These are phyloP conservation scores for Cerastis rubricosa DNA, from an alignment of 2,888 invertebrate genomes.

Conservation along the genomic window DNA sequence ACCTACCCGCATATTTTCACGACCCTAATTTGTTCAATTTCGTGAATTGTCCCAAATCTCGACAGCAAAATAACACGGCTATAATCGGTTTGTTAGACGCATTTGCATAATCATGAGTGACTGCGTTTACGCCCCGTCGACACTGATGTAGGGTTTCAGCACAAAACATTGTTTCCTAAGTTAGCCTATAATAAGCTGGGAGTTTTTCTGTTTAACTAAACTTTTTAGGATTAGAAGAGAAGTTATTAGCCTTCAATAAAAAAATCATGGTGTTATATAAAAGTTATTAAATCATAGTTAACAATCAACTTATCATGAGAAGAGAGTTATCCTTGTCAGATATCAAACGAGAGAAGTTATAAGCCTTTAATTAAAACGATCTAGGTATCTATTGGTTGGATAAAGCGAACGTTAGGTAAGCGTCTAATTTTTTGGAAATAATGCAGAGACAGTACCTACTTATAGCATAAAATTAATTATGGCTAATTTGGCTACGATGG, in stretches of 20 bases:
- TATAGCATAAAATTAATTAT: too few relatives aligned
- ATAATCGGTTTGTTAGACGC: constrained; percentile 50
- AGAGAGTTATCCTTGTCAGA: not conserved
- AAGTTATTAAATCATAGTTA: not conserved
- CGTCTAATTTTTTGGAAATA: not conserved
- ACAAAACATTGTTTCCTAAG: constrained; percentile 14
- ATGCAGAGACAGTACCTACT: not conserved
- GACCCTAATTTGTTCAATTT: constrained; percentile 21
- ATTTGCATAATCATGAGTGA: constrained; percentile 53
- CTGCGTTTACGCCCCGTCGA: constrained; percentile 21
- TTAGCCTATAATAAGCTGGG: not conserved
- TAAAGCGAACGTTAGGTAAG: not conserved
- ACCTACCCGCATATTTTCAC: constrained; percentile 1
- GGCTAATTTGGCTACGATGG: not conserved
- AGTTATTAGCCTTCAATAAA: not conserved
- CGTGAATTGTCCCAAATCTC: constrained; percentile 12
- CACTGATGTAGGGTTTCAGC: constrained; percentile 1
- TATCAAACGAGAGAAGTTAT: not conserved
- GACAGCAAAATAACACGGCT: constrained; percentile 34
- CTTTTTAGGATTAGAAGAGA: not conserved
- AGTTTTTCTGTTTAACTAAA: not conserved
- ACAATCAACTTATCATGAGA: not conserved
- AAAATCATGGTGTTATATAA: not conserved
- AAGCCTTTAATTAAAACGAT: not conserved
- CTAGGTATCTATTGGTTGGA: not conserved